phyloP scores from a whole-genome alignment of 2,888 invertebrate species.

The Taenaris catops region DNA sequence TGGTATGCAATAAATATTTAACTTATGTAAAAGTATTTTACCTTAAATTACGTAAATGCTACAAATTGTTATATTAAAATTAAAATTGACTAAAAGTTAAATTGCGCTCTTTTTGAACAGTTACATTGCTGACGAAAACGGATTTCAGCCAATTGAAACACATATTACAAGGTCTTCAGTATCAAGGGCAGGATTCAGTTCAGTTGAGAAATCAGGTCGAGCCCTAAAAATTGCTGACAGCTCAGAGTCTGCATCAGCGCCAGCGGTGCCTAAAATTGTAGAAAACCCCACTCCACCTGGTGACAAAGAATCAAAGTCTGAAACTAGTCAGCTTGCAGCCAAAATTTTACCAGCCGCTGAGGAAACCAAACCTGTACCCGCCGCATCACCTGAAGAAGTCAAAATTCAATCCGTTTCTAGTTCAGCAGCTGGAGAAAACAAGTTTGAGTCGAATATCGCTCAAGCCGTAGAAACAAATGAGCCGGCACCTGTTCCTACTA shows the following conservation, averaged over 20 bases:
- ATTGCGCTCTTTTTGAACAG: slow-evolving; percentile 48
- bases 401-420: slow-evolving; percentile 5
- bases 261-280: slow-evolving; percentile 23
- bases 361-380: slow-evolving; percentile 4
- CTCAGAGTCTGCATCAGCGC: slow-evolving; percentile 31
- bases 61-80: no score
- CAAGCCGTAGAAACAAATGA: no score
- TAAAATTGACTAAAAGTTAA: no score
- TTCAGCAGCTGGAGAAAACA: slow-evolving; percentile 3
- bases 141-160: slow-evolving; percentile 83
- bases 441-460: slow-evolving; percentile 3
- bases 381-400: slow-evolving; percentile 1
- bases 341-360: no score
- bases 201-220: slow-evolving; percentile 39
- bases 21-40: no score
- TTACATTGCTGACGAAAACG: slow-evolving; percentile 86
- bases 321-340: no score
- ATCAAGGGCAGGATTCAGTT: slow-evolving; percentile 21
- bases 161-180: slow-evolving; percentile 75
- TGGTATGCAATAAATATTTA: no score
- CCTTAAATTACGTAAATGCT: no score
- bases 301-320: no score
- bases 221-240: slow-evolving; percentile 35
- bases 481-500: no score
- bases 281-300: slow-evolving; percentile 12